Base-by-base conservation (phyloP, 2,888 invertebrate genomes). In the Microctonus brassicae region DNA sequence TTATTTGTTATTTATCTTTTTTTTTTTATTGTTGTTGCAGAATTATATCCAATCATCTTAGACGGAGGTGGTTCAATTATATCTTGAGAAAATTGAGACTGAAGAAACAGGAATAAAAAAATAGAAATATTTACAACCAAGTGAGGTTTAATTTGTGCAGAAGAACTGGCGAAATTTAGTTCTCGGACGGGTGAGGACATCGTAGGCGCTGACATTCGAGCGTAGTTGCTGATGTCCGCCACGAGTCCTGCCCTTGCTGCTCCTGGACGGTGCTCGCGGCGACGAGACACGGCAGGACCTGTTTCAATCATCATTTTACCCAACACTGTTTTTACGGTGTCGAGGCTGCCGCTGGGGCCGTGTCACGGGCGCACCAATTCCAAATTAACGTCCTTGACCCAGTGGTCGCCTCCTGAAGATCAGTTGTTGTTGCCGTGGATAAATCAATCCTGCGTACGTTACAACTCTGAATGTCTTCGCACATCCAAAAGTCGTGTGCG, bases 401-500 rank as follows among this genome's bases (percentile, higher is more conserved):
- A 55, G 36, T 36, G 13, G 39, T 66, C 73, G 76, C 73, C 69
- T 72, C 72, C 63, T 42, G 77, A 77, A 74, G 75, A 77, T 75
- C 79, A 76, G n/a, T n/a, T n/a, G 73, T 76, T 76, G 78, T 77
- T 78, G 80, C 77, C 77, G 73, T 78, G 78, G 79, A 80, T 78
- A 77, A 81, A 79, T 78, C 78, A 80, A 77, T 79, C 79, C 81
- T 81, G 82, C 82, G 76, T 78, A 79, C 81, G 83, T 83, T 79
- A 82, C 80, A 77, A 76, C 83, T 85, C 84, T 84, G 86, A 87
- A 87, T 86, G 86, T 87, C 85, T 86, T 85, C 85, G 79, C 85
- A 84, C 84, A 84, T 85, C 81, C 85, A 84, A 81, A 86, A 86
- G 82, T 82, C 82, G 85, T 85, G 86, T 82, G 83, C 84, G 85